Conservation (phyloP, 2,888 invertebrate species). For the Drosophila melanocephala region DNA sequence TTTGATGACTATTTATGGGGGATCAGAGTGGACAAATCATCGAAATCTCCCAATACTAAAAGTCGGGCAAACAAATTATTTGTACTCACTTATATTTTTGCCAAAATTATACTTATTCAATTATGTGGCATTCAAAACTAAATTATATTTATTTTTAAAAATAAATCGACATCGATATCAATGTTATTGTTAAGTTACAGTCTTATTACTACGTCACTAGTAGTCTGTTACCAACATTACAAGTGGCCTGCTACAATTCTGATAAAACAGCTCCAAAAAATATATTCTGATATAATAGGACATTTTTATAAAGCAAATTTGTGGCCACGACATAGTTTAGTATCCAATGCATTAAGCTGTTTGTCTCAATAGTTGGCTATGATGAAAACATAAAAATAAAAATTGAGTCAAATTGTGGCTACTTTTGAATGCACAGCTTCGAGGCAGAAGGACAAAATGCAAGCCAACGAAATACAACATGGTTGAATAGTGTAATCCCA, state of each 20-base stretch:
- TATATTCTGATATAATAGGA: background rate
- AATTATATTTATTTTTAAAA: background rate
- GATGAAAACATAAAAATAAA: conserved; percentile 21
- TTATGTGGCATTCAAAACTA: no score
- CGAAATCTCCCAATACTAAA: no score
- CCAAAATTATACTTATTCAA: no score
- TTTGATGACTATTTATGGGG: no score
- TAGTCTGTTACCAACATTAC: background rate
- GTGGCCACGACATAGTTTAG: conserved; percentile 27
- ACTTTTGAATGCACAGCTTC: conserved; percentile 55
- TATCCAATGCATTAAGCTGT: conserved; percentile 43
- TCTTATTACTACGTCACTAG: background rate
- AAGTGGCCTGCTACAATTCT: background rate
- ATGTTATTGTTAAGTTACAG: background rate
- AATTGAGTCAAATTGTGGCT: conserved; percentile 55
- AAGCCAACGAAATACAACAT: conserved; percentile 30
- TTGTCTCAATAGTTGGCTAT: conserved; percentile 23
- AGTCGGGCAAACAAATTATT: no score
- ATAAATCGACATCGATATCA: background rate
- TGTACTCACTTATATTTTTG: no score
- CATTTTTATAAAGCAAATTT: conserved; percentile 13
- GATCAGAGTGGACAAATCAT: no score
- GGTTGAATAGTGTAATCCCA: conserved; percentile 54
- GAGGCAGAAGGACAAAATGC: conserved; percentile 24
- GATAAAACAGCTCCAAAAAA: background rate